Conservation (phyloP, 2,888 invertebrate genomes). For the Gastracanthus pulcherrimus region DNA sequence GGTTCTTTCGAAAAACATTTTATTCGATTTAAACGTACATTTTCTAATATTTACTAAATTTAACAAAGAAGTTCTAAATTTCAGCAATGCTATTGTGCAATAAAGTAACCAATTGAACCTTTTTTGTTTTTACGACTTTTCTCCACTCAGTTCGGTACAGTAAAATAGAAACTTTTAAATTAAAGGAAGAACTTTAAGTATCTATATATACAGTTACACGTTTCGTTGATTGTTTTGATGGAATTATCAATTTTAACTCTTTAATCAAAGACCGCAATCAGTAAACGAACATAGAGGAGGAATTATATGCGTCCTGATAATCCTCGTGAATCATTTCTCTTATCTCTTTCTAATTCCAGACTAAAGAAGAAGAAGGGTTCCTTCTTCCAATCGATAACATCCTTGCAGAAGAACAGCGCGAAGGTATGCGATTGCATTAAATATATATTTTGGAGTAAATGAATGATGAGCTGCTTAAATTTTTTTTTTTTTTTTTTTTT, state of each 20-base stretch:
- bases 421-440: conserved; percentile 81
- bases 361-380: conserved; percentile 97
- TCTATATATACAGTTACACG: too few species aligned
- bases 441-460: background rate
- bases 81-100: too few species aligned
- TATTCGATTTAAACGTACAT: too few species aligned
- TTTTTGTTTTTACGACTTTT: background rate
- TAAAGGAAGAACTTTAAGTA: background rate
- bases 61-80: too few species aligned
- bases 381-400: conserved; percentile 96
- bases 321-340: background rate
- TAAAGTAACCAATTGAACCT: too few species aligned
- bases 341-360: conserved; percentile 78
- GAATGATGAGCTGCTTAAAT: background rate
- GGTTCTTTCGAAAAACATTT: too few species aligned
- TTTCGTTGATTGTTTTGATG: background rate
- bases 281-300: background rate
- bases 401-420: conserved; percentile 97
- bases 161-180: background rate
- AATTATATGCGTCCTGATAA: background rate
- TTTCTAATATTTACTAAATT: too few species aligned
- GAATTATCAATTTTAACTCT: background rate
- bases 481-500: background rate
- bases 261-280: background rate
- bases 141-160: background rate